Base-by-base conservation (phyloP, 2,888 invertebrate species). In the Agriopis marginaria region DNA sequence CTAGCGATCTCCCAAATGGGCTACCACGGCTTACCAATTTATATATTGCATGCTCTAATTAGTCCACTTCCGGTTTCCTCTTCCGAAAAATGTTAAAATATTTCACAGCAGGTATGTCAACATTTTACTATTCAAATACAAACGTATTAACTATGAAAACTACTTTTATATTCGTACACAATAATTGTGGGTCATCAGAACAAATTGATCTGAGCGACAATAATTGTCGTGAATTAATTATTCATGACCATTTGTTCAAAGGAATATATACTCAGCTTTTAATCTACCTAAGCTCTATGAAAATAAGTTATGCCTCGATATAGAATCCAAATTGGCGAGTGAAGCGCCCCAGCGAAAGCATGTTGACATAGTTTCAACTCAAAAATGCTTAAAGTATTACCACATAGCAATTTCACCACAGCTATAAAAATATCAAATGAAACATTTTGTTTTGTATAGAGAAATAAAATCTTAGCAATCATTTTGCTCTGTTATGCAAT, bases 401-500 rank as follows among this genome's bases (percentile, higher is more conserved):
- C 62, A 62, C 53, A 62, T 53, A 53, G 14, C 62, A 64, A 23
- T 64, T 49, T 64, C 64, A 64, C 56, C 56, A 64, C 39, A 56
- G 6, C 55, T 55, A 40, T 64, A 64, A 64, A 63, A 55, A 63
- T 47, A 55, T 56, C 42, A 64, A 58, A 55, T 56, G 54, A 44
- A 58, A 63, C 58, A 54, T 49, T 55, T 40, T 17, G 39, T 12
- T 63, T 53, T 58, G 39, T 53, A 47, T 58, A 63, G 63, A 67
- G 54, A 62, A 55, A 69, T 59, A 61, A 54, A 61, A 49, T 55
- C 42, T 45, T n/a, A 59, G 42, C 64, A 32, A 55, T 45, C 17
- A 63, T 63, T 63, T 69, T 50, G 61, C 39, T 63, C 47, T 44
- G 50, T 69, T 69, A 62, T 42, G 69, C 61, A 69, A 69, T 65